phyloP scores from a whole-genome alignment of 2,888 invertebrate species.

The Argynnis bischoffii region DNA sequence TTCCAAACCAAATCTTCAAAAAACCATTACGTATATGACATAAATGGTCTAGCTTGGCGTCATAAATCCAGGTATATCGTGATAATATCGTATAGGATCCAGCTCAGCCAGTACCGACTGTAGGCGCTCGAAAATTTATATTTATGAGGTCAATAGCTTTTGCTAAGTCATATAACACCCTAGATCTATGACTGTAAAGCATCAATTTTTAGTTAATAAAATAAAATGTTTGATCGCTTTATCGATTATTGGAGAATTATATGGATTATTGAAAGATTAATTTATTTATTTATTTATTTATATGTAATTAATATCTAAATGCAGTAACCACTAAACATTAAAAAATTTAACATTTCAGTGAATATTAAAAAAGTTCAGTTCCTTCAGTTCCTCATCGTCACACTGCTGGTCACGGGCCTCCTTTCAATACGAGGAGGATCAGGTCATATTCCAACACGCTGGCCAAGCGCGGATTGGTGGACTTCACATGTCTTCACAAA shows the following conservation, averaged over 20 bases:
- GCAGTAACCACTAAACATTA: too few relatives aligned
- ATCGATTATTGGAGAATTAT: not conserved
- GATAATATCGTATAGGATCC: slow-evolving; percentile 23
- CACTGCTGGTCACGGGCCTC: too few relatives aligned
- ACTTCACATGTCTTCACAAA: too few relatives aligned
- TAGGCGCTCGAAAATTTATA: slow-evolving; percentile 12
- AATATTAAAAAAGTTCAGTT: too few relatives aligned
- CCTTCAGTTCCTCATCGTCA: too few relatives aligned
- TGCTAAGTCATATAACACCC: not conserved
- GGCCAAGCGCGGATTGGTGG: too few relatives aligned
- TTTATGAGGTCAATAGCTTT: slow-evolving; percentile 15
- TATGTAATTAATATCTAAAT: too few relatives aligned
- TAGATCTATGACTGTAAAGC: too few relatives aligned
- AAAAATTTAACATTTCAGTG: too few relatives aligned
- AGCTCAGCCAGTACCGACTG: slow-evolving; percentile 11
- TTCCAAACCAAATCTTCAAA: slow-evolving; percentile 1
- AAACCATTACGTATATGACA: not conserved
- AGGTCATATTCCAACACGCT: too few relatives aligned
- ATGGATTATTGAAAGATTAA: not conserved
- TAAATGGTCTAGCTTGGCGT: not conserved
- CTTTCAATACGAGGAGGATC: too few relatives aligned
- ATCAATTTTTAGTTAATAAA: too few relatives aligned
- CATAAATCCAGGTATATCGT: slow-evolving; percentile 22
- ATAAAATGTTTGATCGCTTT: not conserved
- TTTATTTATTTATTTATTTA: not conserved